Evolutionary conservation across 2,797 vertebrate species (phyloP).

Genomic region (Ctenochaetus hawaiiensis): DNA sequence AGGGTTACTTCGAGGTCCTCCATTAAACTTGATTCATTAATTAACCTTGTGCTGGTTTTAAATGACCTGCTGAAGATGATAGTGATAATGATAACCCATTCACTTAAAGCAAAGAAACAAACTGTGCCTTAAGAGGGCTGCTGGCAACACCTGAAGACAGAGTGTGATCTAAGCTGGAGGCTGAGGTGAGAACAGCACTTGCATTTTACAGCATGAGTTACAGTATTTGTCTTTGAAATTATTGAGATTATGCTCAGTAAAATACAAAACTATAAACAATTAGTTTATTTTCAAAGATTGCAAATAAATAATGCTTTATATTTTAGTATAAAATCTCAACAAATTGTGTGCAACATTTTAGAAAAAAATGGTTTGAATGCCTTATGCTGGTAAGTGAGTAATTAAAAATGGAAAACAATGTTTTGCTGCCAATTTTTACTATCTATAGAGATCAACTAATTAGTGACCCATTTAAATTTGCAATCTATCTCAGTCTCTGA

Average conservation of each 20-base stretch:
- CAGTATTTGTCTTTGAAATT: not conserved
- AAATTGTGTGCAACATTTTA: not conserved
- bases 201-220: conserved; percentile 5
- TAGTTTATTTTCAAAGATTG: not conserved
- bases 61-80: conserved; percentile 69
- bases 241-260: not conserved
- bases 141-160: conserved; percentile 54
- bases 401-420: not conserved
- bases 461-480: conserved; percentile 14
- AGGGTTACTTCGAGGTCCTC: conserved; percentile 65
- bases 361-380: not conserved
- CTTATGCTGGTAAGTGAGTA: not conserved
- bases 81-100: conserved; percentile 66
- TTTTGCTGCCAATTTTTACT: not conserved
- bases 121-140: conserved; percentile 56
- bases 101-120: conserved; percentile 64
- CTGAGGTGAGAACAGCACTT: conserved; percentile 22
- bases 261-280: not conserved
- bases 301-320: not conserved
- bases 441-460: conserved; percentile 11
- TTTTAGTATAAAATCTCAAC: not conserved
- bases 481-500: too few species aligned
- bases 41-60: conserved; percentile 73
- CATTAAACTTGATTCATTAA: conserved; percentile 81
- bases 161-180: conserved; percentile 30